These are phyloP conservation scores for Ectobius pallidus DNA, from an alignment of 2,888 invertebrate species.

Conservation along the genomic window DNA sequence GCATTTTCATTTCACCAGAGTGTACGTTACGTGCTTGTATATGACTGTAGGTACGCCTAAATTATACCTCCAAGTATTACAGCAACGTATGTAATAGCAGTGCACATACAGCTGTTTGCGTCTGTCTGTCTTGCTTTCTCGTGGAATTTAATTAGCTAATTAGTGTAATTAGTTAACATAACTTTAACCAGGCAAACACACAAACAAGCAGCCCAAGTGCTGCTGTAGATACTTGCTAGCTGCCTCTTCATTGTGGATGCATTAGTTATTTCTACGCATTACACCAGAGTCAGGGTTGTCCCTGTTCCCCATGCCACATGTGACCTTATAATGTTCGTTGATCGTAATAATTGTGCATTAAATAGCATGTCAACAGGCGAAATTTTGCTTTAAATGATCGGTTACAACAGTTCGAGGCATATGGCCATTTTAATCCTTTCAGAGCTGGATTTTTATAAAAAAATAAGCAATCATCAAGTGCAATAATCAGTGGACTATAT, in stretches of 20 bases:
- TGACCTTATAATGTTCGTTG: no score
- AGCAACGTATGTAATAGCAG: conserved; percentile 17
- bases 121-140: conserved; percentile 7
- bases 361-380: no score
- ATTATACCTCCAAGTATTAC: conserved; percentile 13
- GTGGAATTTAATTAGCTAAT: conserved; percentile 55
- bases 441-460: no score
- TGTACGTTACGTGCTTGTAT: background rate
- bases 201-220: conserved; percentile 30
- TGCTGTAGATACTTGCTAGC: background rate
- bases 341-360: no score
- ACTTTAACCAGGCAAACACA: conserved; percentile 35
- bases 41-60: conserved; percentile 9
- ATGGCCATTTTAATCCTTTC: no score
- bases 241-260: conserved; percentile 33
- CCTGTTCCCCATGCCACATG: background rate
- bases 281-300: background rate
- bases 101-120: conserved; percentile 14
- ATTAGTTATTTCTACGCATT: conserved; percentile 31
- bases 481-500: no score
- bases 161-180: conserved; percentile 53
- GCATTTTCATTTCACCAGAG: background rate
- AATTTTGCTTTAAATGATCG: no score
- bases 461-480: no score
- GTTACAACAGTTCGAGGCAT: no score